Evolutionary conservation across 2,113 vertebrate species (phyloP).

Genomic region (Neolamprologus longior): DNA sequence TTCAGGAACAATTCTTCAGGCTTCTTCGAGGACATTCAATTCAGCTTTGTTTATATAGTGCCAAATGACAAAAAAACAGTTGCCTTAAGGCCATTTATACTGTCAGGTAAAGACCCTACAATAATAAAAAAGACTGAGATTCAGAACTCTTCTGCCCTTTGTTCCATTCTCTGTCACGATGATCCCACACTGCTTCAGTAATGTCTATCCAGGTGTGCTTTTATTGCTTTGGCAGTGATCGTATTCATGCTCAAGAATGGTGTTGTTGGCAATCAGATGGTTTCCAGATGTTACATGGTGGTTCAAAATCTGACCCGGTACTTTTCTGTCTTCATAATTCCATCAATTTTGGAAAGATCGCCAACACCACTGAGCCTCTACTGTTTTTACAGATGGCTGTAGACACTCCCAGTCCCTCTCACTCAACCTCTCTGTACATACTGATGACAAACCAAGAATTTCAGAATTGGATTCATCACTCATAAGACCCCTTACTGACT

Average conservation of each 20-base stretch:
- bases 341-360: neutral
- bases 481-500: neutral
- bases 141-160: rapidly evolving
- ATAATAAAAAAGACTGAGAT: neutral
- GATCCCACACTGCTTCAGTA: neutral
- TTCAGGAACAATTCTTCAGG: neutral
- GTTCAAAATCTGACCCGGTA: neutral
- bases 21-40: neutral
- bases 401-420: neutral
- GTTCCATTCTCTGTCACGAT: neutral
- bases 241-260: neutral
- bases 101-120: neutral
- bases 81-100: neutral
- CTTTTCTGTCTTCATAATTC: neutral
- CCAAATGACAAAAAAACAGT: neutral
- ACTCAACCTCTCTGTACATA: neutral
- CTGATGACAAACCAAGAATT: neutral
- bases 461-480: neutral
- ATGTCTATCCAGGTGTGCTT: neutral
- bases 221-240: neutral
- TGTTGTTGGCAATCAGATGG: neutral
- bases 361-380: neutral
- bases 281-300: neutral
- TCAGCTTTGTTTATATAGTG: neutral
- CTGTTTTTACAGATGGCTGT: neutral